These are phyloP conservation scores for Hetaerina americana DNA, from an alignment of 1,140 invertebrate genomes.

Conservation along the genomic window DNA sequence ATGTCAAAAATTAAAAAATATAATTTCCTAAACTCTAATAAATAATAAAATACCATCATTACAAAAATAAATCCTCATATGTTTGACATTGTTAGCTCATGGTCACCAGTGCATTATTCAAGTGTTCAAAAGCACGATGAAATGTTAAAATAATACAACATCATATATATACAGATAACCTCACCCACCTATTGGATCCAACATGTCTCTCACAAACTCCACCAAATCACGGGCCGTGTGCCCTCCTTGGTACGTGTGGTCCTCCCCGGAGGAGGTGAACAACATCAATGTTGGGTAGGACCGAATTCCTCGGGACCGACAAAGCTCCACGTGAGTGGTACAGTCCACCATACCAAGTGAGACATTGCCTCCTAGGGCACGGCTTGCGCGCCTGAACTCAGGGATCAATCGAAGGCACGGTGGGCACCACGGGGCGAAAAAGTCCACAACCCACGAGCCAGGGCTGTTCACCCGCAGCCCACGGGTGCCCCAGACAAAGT, in stretches of 20 bases:
- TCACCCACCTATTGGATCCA: slow-evolving; percentile 32
- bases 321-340: slow-evolving; percentile 36
- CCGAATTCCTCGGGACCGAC: slow-evolving; percentile 45
- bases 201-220: slow-evolving; percentile 51
- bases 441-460: slow-evolving; percentile 57
- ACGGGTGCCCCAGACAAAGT: slow-evolving; percentile 28
- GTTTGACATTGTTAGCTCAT: too few species aligned
- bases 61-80: too few species aligned
- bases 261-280: slow-evolving; percentile 44
- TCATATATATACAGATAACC: slow-evolving; percentile 12
- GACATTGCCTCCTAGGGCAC: slow-evolving; percentile 32
- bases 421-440: slow-evolving; percentile 76
- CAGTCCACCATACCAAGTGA: slow-evolving; percentile 57
- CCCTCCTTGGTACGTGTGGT: slow-evolving; percentile 44
- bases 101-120: too few species aligned
- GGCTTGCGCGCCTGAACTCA: slow-evolving; percentile 55
- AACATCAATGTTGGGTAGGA: slow-evolving; percentile 64
- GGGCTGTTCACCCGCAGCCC: neutral
- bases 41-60: too few species aligned
- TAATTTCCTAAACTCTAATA: too few species aligned
- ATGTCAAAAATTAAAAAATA: too few species aligned
- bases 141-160: slow-evolving; percentile 11
- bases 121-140: too few species aligned
- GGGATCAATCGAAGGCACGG: slow-evolving; percentile 60
- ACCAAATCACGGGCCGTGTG: slow-evolving; percentile 44